Base-by-base conservation (phyloP, 2,113 vertebrate species). In the Dicaeum eximium region DNA sequence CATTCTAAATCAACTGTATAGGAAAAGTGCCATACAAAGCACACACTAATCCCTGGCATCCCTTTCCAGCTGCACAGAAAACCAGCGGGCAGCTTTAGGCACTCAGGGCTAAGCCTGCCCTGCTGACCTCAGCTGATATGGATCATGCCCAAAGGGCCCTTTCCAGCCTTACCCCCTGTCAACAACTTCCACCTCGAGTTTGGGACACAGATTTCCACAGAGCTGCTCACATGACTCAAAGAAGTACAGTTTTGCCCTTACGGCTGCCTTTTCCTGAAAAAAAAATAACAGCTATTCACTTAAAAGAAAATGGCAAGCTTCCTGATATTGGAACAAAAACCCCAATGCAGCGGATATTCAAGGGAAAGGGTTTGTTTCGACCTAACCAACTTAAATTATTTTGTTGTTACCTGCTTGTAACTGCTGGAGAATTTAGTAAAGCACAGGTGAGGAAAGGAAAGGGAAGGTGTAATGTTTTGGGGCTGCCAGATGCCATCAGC, bases 81-180 rank as follows among this genome's bases (percentile, higher is more conserved):
- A 58, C 2, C 50, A 65, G 11, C 17, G 48, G 8, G 21, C 71
- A 61, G 73, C 61, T 72, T 33, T 17, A 79, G 94, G 58, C 54
- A 58, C 85, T 80, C 51, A 58, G 44, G 65, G 64, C 53, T 81
- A 11, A 71, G 81, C 45, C 66, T 67, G 79, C 50, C 61, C 57
- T 4, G 4, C 61, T 89, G 87, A 94, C 85, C 85, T 86, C 40
- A 71, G 70, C 56, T 81, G 90, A 87, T 77, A 74, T 17, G 83
- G 72, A 92, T 90, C 88, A 86, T 62, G 50, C 85, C 74, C 83
- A 86, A 71, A 88, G 75, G 83, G 75, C 71, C 91, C 66, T 48
- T 75, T 61, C 85, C 57, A 11, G 38, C 78, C 61, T 44, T 74
- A 65, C 31, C 21, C 33, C 40, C 78, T 90, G 83, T 66, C 92